Evolutionary conservation across 2,797 vertebrate genomes (phyloP).

Genomic region (Propithecus deckenii): DNA sequence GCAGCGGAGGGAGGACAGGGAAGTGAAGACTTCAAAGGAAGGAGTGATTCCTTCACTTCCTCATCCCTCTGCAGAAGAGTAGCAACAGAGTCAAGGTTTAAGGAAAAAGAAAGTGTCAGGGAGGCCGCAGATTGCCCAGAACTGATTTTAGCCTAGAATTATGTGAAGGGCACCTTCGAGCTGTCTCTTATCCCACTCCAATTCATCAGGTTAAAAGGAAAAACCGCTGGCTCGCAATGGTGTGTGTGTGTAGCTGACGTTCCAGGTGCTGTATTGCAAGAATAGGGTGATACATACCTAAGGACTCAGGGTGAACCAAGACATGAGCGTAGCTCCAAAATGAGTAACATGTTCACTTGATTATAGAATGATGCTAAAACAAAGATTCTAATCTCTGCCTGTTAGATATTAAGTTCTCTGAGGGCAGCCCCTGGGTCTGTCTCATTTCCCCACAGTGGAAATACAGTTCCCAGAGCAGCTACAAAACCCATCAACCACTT

Average conservation of each 20-base stretch:
- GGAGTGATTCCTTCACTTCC: not conserved
- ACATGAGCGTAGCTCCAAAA: not conserved
- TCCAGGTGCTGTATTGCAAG: not conserved
- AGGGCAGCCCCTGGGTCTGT: not conserved
- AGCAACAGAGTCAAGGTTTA: not conserved
- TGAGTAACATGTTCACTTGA: not conserved
- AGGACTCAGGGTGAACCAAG: not conserved
- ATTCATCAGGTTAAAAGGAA: not conserved
- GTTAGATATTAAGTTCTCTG: not conserved
- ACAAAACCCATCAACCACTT: not conserved
- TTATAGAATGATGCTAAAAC: not conserved
- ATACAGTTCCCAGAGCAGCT: not conserved
- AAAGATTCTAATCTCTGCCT: not conserved
- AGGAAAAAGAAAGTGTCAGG: not conserved
- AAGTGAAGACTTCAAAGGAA: not conserved
- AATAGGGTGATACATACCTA: rapidly evolving
- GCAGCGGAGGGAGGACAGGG: not conserved
- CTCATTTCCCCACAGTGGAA: not conserved
- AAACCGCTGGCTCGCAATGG: not conserved
- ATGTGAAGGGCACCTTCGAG: not conserved
- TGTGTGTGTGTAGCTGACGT: not conserved
- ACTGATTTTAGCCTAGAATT: not conserved
- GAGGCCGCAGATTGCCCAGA: not conserved
- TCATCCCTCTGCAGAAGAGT: not conserved
- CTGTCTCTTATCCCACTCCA: not conserved